Base-by-base conservation (phyloP, 1,140 invertebrate genomes). In the Medauroidea extradentata region DNA sequence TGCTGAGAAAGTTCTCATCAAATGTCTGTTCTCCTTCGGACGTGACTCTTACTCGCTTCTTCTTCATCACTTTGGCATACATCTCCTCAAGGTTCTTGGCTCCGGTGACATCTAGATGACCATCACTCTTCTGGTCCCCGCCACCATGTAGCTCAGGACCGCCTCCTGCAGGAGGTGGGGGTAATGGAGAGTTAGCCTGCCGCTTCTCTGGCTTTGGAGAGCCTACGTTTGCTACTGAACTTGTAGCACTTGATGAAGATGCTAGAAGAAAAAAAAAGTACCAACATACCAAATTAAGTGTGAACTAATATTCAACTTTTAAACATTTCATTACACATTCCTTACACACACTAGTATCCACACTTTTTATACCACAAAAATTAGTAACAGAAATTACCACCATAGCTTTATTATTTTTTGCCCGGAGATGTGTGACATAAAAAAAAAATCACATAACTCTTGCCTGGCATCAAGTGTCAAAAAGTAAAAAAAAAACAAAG, bases 131-230 rank as follows among this genome's bases (percentile, higher is more conserved):
- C 9, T 64, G 53, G 41, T 46, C 51, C 9, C 14, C 24, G 41
- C 34, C 16, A 34, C 43, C 16, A 63, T 56, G n/a, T 23, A 21
- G 53, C 63, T 68, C 18, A 52, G 59, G 58, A 39, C 57, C 61
- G 59, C 59, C 71, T 68, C 59, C 71, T 68, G 16, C 73, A 0
- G 87, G 89, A 1, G 88, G 88, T 7, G 88, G 87, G 11, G 89
- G 89, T 29, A 91, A 69, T 0, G 89, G 89, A 0, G 89, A 91
- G 73, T 91, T 91, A 1, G 89, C 89, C 71, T 90, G 88, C n/a
- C 89, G 81, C 74, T 91, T 91, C 73, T 93, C 89, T 1, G 88
- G 89, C 70, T 91, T 91, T 0, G 89, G 89, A 0, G 90, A 91
- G 21, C 87, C 84, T 16, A 89, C 73, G 67, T 86, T 86, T 44